A percentile compares a stretch with the other conserved stretches of the same genome.
phyloP scores from a whole-genome alignment of 1,140 invertebrate species.

The Ceratosolen solmsi region DNA sequence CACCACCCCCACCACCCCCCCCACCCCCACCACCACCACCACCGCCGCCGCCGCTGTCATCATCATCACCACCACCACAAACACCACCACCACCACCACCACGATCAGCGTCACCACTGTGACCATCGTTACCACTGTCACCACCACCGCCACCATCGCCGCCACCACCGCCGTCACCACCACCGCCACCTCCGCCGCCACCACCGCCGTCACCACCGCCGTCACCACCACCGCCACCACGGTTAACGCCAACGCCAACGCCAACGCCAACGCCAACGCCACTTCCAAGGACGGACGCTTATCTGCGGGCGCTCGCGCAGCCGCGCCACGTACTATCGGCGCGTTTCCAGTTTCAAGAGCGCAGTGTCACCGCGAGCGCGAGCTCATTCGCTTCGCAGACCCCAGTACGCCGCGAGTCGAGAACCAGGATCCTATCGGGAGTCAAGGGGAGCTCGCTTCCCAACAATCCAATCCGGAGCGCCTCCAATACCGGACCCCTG shows the following conservation, averaged over 20 bases:
- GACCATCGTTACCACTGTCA: too few relatives aligned
- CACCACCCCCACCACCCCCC: too few relatives aligned
- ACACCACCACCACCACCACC: too few relatives aligned
- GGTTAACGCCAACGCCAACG: too few relatives aligned
- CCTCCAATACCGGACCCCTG: not conserved
- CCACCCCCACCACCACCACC: too few relatives aligned
- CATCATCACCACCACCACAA: too few relatives aligned
- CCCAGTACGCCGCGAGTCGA: too few relatives aligned
- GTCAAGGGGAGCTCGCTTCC: not conserved
- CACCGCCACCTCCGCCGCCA: not conserved
- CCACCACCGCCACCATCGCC: too few relatives aligned
- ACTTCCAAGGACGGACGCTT: not conserved
- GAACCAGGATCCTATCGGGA: not conserved
- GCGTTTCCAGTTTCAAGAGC: conserved; percentile 36
- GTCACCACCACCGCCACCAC: not conserved
- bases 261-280: not conserved
- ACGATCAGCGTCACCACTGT: too few relatives aligned
- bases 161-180: not conserved
- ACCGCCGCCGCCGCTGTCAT: too few relatives aligned
- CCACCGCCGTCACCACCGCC: not conserved
- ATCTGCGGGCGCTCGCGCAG: conserved; percentile 22
- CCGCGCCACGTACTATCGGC: conserved; percentile 32
- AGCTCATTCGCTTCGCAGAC: conserved; percentile 20
- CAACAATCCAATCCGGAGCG: not conserved
- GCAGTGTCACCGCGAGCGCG: conserved; percentile 49